Evolutionary conservation across 2,113 vertebrate species (phyloP), one percentile per base, ranked within the genome.

Genomic region (Drymodes brunneopygia): DNA sequence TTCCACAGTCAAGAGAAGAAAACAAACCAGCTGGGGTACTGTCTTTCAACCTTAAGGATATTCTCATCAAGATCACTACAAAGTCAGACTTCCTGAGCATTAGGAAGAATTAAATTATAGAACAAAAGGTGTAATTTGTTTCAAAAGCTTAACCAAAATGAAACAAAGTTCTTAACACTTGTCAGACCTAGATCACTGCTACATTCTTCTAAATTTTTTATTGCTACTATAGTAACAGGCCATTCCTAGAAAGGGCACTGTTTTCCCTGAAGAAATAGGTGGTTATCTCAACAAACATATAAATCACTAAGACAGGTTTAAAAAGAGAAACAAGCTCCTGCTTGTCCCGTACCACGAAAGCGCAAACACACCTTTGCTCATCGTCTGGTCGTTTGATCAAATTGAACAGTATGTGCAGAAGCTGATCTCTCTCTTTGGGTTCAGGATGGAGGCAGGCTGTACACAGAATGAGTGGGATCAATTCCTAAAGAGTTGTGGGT

Each of bases 381-480:
- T 99, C 99, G 82, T 99, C 99, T n/a, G 99, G 99, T 92, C 99
- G 98, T 97, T 99, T 99, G 97, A 99, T 99, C 94, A 99, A 97
- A 96, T 99, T 99, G 97, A 99, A 99, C 87, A 99, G 98, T 95
- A 99, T 99, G 96, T 99, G 99, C 17, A 99, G 98, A 71, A 99
- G 99, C 97, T 99, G 99, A 96, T 99, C 99, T 98, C 99, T 98
- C 91, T 99, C 99, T 97, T 99, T 99, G 95, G 99, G 98, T 94
- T 99, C 99, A 62, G 99, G 99, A 97, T 99, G 99, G 83, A 99
- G 99, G 97, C 99, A 99, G 94, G 99, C 99, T 56, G 99, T 99
- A 90, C 99, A 99, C 91, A 99, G 84, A 97, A 99, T 99, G 94
- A 99, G 99, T 51, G 99, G 99, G 86, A 99, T 99, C 98, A 99